Percentiles rank a stretch among this genome's conserved stretches.
Conservation (phyloP, 2,888 invertebrate species). For the Zele albiditarsus region DNA sequence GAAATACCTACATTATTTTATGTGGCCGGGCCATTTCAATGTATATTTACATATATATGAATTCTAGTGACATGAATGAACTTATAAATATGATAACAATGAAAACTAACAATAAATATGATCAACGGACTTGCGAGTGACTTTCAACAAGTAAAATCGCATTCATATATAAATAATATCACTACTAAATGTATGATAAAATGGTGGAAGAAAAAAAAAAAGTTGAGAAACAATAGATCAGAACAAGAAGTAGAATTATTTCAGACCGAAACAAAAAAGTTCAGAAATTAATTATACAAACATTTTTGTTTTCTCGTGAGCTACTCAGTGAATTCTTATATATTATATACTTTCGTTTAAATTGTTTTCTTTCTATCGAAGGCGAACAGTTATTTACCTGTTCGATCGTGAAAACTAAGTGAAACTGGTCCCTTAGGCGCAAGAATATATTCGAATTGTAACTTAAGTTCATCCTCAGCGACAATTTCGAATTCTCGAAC, state of each 20-base stretch:
- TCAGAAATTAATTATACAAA: not conserved
- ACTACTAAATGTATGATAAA: slow-evolving; percentile 47
- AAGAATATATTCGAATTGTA: slow-evolving; percentile 87
- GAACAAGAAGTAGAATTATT: slow-evolving; percentile 21
- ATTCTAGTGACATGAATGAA: slow-evolving; percentile 40
- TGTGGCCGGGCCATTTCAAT: slow-evolving; percentile 40
- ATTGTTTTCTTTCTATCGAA: not conserved
- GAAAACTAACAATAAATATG: slow-evolving; percentile 56
- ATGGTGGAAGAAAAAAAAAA: slow-evolving; percentile 40
- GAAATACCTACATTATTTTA: not conserved
- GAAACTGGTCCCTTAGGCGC: slow-evolving; percentile 84
- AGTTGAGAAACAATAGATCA: not conserved
- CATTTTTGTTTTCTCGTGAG: not conserved
- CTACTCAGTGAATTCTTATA: not conserved
- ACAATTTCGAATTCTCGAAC: slow-evolving; percentile 82
- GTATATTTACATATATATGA: not conserved
- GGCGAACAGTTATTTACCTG: slow-evolving; percentile 22
- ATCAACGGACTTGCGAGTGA: slow-evolving; percentile 54
- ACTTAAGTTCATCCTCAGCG: slow-evolving; percentile 80
- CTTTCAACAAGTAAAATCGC: slow-evolving; percentile 56
- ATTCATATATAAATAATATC: slow-evolving; percentile 45
- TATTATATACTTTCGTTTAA: not conserved
- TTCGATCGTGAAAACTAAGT: slow-evolving; percentile 76
- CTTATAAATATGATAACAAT: slow-evolving; percentile 57
- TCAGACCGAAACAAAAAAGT: not conserved